Conservation (phyloP, 2,113 vertebrate species). For the Thamnophis sirtalis region DNA sequence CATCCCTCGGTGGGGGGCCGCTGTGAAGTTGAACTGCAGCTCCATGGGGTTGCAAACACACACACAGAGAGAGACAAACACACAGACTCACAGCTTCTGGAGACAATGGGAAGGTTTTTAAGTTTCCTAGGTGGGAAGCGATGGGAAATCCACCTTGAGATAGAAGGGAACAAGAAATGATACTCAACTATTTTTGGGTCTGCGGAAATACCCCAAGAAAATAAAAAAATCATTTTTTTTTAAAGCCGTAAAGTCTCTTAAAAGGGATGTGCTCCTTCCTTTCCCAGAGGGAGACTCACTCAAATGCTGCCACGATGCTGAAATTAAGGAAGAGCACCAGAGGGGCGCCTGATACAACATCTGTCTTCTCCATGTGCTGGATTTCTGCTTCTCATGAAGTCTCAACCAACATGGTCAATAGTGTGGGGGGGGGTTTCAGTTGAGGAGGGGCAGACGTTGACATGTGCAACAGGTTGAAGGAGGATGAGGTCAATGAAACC, state of each 20-base stretch:
- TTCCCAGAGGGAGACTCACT: background rate
- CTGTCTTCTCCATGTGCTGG: background rate
- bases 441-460: background rate
- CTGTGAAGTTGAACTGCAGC: background rate
- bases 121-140: background rate
- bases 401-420: background rate
- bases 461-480: background rate
- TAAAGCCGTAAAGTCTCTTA: background rate
- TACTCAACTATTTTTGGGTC: no score
- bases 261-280: background rate
- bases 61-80: no score
- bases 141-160: background rate
- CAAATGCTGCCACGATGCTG: background rate
- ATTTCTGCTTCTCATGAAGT: background rate
- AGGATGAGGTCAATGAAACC: background rate
- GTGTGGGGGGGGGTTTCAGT: background rate
- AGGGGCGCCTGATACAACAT: background rate
- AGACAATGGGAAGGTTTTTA: background rate
- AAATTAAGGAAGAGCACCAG: background rate
- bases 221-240: no score
- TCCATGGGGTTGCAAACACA: background rate
- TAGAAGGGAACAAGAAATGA: no score
- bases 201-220: no score
- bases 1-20: background rate
- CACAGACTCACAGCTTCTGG: rapidly evolving